Conservation (phyloP, 2,113 vertebrate genomes). For the Fulica atra region DNA sequence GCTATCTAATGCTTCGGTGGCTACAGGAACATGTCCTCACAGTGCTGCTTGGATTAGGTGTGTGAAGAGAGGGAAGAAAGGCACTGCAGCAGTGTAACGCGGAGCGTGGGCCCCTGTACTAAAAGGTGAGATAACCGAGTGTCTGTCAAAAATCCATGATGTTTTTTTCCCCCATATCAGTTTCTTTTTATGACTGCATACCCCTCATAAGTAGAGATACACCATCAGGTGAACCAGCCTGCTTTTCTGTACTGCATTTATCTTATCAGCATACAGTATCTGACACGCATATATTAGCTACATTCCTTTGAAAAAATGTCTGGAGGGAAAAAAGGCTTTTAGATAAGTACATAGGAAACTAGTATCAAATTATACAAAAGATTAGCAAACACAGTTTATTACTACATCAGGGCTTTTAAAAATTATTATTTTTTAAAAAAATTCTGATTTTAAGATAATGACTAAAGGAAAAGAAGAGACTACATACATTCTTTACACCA, state of each 20-base stretch:
- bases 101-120: background rate
- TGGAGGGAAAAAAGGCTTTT: background rate
- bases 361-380: background rate
- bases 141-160: background rate
- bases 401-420: background rate
- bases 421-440: background rate
- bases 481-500: background rate
- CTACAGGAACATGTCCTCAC: background rate
- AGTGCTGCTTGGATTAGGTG: background rate
- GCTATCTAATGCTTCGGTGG: background rate
- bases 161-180: background rate
- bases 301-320: slow-evolving; percentile 13
- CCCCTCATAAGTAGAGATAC: background rate
- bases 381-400: background rate
- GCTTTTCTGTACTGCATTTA: background rate
- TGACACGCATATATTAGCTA: slow-evolving; percentile 7
- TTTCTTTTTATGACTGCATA: background rate
- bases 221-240: background rate
- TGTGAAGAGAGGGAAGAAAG: background rate
- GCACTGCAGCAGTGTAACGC: background rate
- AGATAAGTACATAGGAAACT: background rate
- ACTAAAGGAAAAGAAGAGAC: background rate
- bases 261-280: slow-evolving; percentile 1
- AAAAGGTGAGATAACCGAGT: background rate
- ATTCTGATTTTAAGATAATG: background rate